These are phyloP conservation scores for Sinocyclocheilus anshuiensis DNA, from an alignment of 2,113 vertebrate species.

Conservation along the genomic window DNA sequence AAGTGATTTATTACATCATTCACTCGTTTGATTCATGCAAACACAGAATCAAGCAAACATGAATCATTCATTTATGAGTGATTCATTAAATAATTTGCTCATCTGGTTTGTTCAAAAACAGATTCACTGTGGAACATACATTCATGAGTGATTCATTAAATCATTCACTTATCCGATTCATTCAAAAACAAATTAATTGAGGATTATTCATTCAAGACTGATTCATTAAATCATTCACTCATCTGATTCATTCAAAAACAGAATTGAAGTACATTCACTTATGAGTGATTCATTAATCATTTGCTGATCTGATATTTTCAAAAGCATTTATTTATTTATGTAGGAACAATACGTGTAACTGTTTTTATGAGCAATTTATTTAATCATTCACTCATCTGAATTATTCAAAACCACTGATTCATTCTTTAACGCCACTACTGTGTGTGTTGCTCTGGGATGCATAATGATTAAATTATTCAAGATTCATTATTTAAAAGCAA, in stretches of 20 bases:
- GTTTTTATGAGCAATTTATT: neutral
- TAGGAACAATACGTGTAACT: neutral
- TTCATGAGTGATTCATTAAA: neutral
- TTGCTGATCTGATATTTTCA: neutral
- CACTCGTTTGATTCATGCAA: no score
- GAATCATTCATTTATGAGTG: no score
- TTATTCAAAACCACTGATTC: neutral
- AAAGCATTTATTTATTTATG: neutral
- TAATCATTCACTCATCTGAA: neutral
- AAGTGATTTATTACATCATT: no score
- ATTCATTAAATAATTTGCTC: no score
- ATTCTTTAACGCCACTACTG: neutral
- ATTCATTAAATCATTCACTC: neutral
- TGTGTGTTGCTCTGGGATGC: neutral
- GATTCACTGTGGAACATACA: neutral
- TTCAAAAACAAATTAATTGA: neutral
- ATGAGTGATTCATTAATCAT: neutral
- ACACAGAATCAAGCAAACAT: no score
- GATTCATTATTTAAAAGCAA: slow-evolving; percentile 7
- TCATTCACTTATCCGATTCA: neutral
- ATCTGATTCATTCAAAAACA: neutral
- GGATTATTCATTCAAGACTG: neutral
- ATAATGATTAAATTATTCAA: neutral
- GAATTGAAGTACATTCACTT: neutral
- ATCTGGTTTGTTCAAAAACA: neutral